phyloP scores from a whole-genome alignment of 2,113 vertebrate species.

The Hepsetus odoe region DNA sequence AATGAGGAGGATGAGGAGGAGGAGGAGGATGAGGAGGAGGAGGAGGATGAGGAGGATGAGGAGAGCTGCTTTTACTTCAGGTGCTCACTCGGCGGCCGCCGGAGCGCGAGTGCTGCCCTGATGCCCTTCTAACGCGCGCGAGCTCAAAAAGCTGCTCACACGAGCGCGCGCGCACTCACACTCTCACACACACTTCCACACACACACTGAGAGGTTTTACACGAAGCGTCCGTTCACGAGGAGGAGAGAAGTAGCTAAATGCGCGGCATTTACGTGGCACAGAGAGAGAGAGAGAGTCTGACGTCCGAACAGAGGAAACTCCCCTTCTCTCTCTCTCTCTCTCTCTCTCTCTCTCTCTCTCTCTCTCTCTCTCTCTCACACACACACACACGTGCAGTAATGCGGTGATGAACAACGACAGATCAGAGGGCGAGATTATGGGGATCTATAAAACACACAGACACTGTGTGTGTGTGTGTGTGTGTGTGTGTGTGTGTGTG shows the following conservation, averaged over 20 bases:
- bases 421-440: conserved; percentile 27
- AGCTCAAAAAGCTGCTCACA: conserved; percentile 57
- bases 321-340: conserved; percentile 66
- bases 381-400: no score
- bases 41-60: background rate
- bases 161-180: background rate
- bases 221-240: conserved; percentile 67
- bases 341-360: conserved; percentile 6
- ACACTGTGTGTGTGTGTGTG: no score
- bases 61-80: no score
- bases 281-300: conserved; percentile 66
- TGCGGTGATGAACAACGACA: background rate
- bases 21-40: background rate
- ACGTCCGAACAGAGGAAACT: conserved; percentile 76
- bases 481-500: no score
- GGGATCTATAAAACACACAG: background rate
- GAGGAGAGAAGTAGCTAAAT: conserved; percentile 77
- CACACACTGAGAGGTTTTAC: conserved; percentile 53
- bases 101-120: background rate
- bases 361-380: background rate
- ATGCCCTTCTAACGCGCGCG: background rate
- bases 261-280: conserved; percentile 85
- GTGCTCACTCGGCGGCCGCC: no score
- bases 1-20: background rate
- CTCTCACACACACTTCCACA: background rate